phyloP scores from a whole-genome alignment of 2,888 invertebrate species.

The Drosophila pseudotakahashii region DNA sequence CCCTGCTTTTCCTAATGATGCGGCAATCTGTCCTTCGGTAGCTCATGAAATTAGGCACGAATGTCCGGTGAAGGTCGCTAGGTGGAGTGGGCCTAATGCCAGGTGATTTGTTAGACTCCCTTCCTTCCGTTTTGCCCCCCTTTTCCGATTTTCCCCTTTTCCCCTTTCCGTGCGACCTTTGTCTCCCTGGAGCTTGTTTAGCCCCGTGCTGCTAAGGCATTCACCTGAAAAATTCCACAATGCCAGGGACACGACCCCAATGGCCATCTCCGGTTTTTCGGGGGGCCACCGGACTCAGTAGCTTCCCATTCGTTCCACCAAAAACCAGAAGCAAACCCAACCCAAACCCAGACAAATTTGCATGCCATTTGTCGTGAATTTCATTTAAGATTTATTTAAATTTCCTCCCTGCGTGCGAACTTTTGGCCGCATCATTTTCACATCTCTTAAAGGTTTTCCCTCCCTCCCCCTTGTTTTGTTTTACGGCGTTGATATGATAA shows the following conservation, averaged over 20 bases:
- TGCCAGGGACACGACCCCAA: constrained; percentile 54
- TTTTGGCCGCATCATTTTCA: constrained; percentile 55
- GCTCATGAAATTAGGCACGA: constrained; percentile 75
- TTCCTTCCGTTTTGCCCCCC: constrained; percentile 11
- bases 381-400: constrained; percentile 75
- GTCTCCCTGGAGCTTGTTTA: constrained; percentile 40
- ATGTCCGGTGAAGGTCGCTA: constrained; percentile 54
- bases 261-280: constrained; percentile 45
- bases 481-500: constrained; percentile 68
- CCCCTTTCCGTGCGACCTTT: constrained; percentile 16
- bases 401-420: constrained; percentile 49
- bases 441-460: constrained; percentile 41
- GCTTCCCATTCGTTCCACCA: neutral
- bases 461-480: constrained; percentile 34
- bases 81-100: constrained; percentile 54
- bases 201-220: constrained; percentile 55
- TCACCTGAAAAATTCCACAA: constrained; percentile 70
- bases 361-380: constrained; percentile 72
- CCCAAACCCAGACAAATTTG: constrained; percentile 55
- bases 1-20: constrained; percentile 57
- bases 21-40: constrained; percentile 68
- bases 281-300: constrained; percentile 3
- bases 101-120: constrained; percentile 71
- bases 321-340: neutral
- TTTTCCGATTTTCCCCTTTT: neutral